Evolutionary conservation across 2,797 vertebrate genomes (phyloP), one percentile per base, ranked within the genome.

Genomic region (Adrianichthys oophorus): DNA sequence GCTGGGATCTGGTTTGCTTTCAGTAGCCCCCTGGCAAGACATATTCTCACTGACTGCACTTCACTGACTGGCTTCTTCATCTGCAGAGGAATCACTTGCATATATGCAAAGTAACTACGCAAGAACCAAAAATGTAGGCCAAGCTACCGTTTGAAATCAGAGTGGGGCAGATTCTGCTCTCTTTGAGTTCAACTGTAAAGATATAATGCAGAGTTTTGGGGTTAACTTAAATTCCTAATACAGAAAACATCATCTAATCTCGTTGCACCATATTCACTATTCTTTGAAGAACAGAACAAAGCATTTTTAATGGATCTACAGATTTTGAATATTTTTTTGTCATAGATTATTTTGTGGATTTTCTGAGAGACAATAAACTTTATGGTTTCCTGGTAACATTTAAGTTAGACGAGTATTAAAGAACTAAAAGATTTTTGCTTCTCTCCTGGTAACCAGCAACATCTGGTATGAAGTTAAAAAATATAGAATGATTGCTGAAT

Each of bases 1-100:
- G 83, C 75, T 87, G 59, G 76, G 78, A 84, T 82, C 59, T 76
- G 73, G 72, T 85, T 84, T 84, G 80, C 84, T 85, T 86, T 79
- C 77, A 72, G 67, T 62, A 56, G 82, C 86, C 73, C 55, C 32
- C 45, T 1, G 75, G 83, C 79, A 15, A 76, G 70, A 87, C 70
- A 79, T 70, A 85, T 87, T 76, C 75, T 74, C 69, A 76, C 46
- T 64, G 76, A 84, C 79, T 85, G 78, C 74, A 72, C 69, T 79
- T 65, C 73, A 77, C 74, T 81, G 67, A 72, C 70, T 73, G 58
- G 16, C 59, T 60, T 76, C 69, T 79, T 65, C 76, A 72, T 80
- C 66, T 76, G 46, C 68, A 73, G 72, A 73, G 64, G 65, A 74
- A 81, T 80, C 63, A 76, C 70, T 77, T 69, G 57, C 65, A 73